phyloP scores from a whole-genome alignment of 1,140 invertebrate species.

The Brachionus manjavacas region DNA sequence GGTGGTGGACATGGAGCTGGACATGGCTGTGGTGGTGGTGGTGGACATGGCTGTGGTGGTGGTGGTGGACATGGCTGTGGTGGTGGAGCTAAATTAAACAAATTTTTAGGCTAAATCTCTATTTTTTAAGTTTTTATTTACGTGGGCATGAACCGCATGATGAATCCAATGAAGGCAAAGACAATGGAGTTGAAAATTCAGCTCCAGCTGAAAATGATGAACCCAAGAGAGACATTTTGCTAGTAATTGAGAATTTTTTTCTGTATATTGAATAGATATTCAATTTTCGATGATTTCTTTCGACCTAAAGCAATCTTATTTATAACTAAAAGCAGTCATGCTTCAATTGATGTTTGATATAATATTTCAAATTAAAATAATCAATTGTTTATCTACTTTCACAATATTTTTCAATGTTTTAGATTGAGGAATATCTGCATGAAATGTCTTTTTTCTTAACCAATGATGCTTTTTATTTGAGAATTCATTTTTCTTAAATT shows the following conservation, averaged over 20 bases:
- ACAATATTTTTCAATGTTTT: background rate
- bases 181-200: background rate
- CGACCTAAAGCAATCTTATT: background rate
- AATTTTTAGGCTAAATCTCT: background rate
- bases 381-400: background rate
- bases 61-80: background rate
- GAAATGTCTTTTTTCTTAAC: background rate
- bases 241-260: background rate
- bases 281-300: background rate
- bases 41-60: background rate
- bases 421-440: background rate
- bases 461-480: background rate
- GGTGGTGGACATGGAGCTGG: background rate
- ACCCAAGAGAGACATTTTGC: background rate
- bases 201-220: background rate
- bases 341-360: background rate
- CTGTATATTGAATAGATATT: background rate
- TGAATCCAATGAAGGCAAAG: background rate
- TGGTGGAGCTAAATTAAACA: background rate
- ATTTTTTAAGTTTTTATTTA: background rate
- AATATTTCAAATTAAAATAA: background rate
- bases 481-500: background rate
- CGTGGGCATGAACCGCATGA: background rate
- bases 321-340: background rate
- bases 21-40: background rate